Conservation (phyloP, 2,113 vertebrate genomes). For the Plestiodon gilberti region DNA sequence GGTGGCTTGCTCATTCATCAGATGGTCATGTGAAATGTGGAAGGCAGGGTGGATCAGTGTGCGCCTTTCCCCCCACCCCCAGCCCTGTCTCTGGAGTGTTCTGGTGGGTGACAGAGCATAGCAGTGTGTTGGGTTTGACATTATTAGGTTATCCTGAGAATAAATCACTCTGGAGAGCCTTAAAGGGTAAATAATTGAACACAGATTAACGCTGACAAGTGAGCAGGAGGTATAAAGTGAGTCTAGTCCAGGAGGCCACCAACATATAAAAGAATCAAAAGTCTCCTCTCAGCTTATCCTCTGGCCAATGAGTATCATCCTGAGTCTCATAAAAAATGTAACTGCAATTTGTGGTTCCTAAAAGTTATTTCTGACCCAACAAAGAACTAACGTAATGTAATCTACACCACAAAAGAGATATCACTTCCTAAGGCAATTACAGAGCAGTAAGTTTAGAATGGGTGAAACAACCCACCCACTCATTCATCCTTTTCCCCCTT, state of each 20-base stretch:
- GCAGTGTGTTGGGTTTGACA: conserved; percentile 64
- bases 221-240: conserved; percentile 14
- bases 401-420: conserved; percentile 22
- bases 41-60: conserved; percentile 53
- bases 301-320: conserved; percentile 37
- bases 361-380: conserved; percentile 44
- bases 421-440: conserved; percentile 51
- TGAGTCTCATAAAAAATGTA: conserved; percentile 41
- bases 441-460: conserved; percentile 48
- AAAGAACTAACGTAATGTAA: conserved; percentile 42
- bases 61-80: conserved; percentile 27
- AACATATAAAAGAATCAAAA: conserved; percentile 21
- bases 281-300: conserved; percentile 26
- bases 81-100: conserved; percentile 30
- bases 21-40: conserved; percentile 57
- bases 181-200: conserved; percentile 71
- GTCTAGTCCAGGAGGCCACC: conserved; percentile 30
- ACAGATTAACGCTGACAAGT: conserved; percentile 65
- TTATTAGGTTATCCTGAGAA: conserved; percentile 72
- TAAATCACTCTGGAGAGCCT: conserved; percentile 68
- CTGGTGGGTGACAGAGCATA: conserved; percentile 64
- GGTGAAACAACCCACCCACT: conserved; percentile 34
- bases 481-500: conserved; percentile 13
- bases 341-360: conserved; percentile 35
- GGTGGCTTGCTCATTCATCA: conserved; percentile 59